Base-by-base conservation (phyloP, 2,113 vertebrate species). In the Calypte anna region DNA sequence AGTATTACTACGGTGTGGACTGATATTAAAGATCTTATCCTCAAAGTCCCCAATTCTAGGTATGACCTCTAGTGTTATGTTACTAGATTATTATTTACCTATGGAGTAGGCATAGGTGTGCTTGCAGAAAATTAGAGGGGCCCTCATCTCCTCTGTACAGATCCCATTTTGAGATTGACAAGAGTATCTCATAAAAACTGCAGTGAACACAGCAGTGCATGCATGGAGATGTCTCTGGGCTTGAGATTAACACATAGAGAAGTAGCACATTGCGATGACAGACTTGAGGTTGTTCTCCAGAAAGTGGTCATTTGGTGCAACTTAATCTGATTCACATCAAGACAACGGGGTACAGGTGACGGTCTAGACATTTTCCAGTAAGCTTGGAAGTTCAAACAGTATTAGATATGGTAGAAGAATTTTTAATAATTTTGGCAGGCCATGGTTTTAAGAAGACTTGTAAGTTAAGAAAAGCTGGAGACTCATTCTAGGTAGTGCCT, bases 21-120 rank as follows among this genome's bases (percentile, higher is more conserved):
- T 67, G 30, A 63, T 14, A 62, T 48, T 69, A 43, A 82, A 54
- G 6, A 17, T 6, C 1, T 62, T 33, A 28, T 70, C 75, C 30
- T 21, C 79, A 8, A 7, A 57, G 8, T 54, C 70, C 4, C 0
- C 7, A 64, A 6, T 27, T 76, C 20, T 24, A 54, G 6, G 3
- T 43, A 28, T 55, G 20, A 46, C 76, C 16, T 53, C 28, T 63
- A 48, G 46, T 10, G 9, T 36, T 51, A 66, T 12, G 7, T 16
- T 81, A 15, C 5, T 77, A 15, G 24, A 55, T 54, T 46, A 27
- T 23, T 7, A 18, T 38, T 14, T 9, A 38, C 0, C 16, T 43
- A 21, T 4, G 58, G 12, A 33, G 2, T 15, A 1, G 2, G 18
- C 15, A 62, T 11, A 16, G 2, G 1, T 14, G 16, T 44, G 13